phyloP scores from a whole-genome alignment of 2,888 invertebrate species.

The Ashinkailepas kermadecensis region DNA sequence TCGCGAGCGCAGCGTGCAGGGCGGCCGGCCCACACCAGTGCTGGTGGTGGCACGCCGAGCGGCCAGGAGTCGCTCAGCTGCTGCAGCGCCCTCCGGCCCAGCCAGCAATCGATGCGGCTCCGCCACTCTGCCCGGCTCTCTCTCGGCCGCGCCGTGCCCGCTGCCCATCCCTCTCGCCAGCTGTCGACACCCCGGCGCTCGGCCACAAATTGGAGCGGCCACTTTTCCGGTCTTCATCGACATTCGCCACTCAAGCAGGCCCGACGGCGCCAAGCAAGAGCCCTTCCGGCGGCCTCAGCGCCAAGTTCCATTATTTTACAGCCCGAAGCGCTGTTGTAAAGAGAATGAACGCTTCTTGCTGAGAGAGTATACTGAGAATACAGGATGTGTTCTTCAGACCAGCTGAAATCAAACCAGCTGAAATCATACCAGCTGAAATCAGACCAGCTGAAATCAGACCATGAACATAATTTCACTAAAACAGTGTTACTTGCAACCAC shows the following conservation, averaged over 20 bases:
- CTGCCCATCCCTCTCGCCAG: background rate
- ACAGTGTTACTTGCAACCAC: too few species aligned
- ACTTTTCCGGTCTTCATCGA: background rate
- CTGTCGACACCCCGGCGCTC: background rate
- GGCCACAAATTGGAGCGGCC: background rate
- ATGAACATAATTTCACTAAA: too few species aligned
- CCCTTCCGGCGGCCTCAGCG: background rate
- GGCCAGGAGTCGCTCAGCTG: background rate
- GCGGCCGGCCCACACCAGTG: too few species aligned
- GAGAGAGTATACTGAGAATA: too few species aligned
- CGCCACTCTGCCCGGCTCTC: background rate
- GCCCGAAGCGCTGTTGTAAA: too few species aligned
- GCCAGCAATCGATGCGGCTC: background rate
- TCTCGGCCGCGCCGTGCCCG: background rate
- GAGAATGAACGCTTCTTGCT: too few species aligned
- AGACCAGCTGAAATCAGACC: too few species aligned
- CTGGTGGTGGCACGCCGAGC: background rate
- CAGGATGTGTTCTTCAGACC: too few species aligned
- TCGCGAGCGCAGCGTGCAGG: too few species aligned
- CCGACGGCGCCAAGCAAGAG: background rate
- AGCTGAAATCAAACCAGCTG: too few species aligned
- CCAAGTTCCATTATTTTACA: too few species aligned
- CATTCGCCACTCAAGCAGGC: background rate
- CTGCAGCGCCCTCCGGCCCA: background rate
- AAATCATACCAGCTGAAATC: too few species aligned